phyloP scores from a whole-genome alignment of 1,140 invertebrate species.

The Heliconius hermathena region DNA sequence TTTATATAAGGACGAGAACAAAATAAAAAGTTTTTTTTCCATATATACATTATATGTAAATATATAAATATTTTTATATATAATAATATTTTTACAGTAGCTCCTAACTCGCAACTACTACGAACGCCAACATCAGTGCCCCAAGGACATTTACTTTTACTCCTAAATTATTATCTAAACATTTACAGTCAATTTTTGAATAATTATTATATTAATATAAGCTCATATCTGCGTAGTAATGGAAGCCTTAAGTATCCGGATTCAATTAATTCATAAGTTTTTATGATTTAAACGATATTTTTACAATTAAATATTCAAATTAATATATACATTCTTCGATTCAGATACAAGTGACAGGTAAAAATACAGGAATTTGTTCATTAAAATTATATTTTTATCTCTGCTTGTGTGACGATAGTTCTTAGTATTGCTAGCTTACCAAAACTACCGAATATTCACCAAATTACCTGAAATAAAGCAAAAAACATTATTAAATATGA shows the following conservation, averaged over 20 bases:
- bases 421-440: slow-evolving; percentile 3
- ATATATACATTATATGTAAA: no score
- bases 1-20: no score
- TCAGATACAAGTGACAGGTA: not conserved
- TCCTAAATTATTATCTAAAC: no score
- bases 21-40: no score
- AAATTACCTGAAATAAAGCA: slow-evolving; percentile 5
- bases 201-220: not conserved
- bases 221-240: slow-evolving; percentile 6
- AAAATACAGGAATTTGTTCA: not conserved
- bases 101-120: no score
- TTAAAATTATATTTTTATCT: slow-evolving; percentile 9
- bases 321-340: not conserved
- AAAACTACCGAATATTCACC: not conserved
- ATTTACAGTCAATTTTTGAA: not conserved
- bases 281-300: slow-evolving; percentile 10
- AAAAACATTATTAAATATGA: not conserved
- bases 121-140: no score
- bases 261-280: not conserved
- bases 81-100: no score
- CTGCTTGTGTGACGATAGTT: not conserved
- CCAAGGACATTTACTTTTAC: no score
- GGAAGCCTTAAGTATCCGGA: slow-evolving; percentile 5
- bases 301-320: slow-evolving; percentile 13
- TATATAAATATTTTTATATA: no score